A percentile compares a stretch with the other conserved stretches of the same genome.
Evolutionary conservation across 1,140 invertebrate species (phyloP).

Genomic region (Microplitis mediator): DNA sequence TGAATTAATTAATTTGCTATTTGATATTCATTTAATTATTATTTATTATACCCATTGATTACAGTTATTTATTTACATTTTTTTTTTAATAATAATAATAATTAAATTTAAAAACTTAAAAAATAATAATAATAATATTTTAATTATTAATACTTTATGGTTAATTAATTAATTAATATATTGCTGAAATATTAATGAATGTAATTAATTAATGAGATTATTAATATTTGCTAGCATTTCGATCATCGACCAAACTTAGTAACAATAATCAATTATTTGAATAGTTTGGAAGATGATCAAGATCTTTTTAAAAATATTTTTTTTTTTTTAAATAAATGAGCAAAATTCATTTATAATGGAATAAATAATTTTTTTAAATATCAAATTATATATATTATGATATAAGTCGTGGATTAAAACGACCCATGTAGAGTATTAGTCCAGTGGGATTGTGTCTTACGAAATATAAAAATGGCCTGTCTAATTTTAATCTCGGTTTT

Average conservation of each 20-base stretch:
- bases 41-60: no score
- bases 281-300: slow-evolving; percentile 37
- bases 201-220: background rate
- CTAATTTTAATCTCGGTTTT: slow-evolving; percentile 76
- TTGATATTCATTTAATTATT: no score
- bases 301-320: slow-evolving; percentile 15
- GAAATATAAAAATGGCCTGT: slow-evolving; percentile 84
- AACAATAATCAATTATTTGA: background rate
- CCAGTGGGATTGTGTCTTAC: slow-evolving; percentile 86
- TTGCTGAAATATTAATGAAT: background rate
- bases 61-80: no score
- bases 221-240: slow-evolving; percentile 21
- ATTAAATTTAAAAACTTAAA: no score
- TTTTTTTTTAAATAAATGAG: slow-evolving; percentile 6
- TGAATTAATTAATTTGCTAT: no score
- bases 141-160: slow-evolving; percentile 1
- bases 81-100: no score
- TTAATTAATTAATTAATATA: background rate
- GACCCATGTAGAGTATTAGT: slow-evolving; percentile 82
- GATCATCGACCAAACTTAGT: slow-evolving; percentile 32
- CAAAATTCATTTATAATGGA: background rate
- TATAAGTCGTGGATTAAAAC: slow-evolving; percentile 81
- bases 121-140: no score
- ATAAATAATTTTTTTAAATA: background rate
- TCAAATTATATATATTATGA: slow-evolving; percentile 58